Conservation (phyloP, 2,113 vertebrate genomes). For the Athene cunicularia region DNA sequence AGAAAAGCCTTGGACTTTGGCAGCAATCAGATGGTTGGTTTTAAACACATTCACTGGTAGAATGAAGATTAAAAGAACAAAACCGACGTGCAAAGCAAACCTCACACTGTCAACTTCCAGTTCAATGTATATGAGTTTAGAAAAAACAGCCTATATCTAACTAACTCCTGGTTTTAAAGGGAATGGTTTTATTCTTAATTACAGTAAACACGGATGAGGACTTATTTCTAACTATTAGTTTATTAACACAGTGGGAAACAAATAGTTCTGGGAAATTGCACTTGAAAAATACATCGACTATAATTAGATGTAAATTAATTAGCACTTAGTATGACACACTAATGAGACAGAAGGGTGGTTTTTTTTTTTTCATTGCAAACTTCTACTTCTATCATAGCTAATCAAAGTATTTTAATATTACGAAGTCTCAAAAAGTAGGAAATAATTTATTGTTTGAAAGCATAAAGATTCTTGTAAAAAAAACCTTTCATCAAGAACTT, state of each 20-base stretch:
- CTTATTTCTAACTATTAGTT: conserved; percentile 63
- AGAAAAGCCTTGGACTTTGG: not conserved
- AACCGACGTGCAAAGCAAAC: not conserved
- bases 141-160: conserved; percentile 48
- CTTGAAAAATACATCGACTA: conserved; percentile 57
- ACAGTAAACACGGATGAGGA: conserved; percentile 58
- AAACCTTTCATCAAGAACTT: conserved; percentile 54
- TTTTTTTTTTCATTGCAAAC: conserved; percentile 62
- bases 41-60: conserved; percentile 13
- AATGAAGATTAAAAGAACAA: not conserved
- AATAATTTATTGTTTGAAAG: conserved; percentile 78
- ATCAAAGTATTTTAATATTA: conserved; percentile 67
- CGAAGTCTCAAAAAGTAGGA: conserved; percentile 77
- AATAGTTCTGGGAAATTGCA: conserved; percentile 39
- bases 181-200: conserved; percentile 61
- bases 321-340: conserved; percentile 64
- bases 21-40: not conserved
- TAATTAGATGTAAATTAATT: conserved; percentile 57
- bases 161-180: conserved; percentile 48
- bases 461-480: conserved; percentile 71
- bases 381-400: conserved; percentile 68
- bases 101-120: conserved; percentile 2
- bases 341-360: conserved; percentile 50
- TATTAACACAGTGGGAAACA: conserved; percentile 58
- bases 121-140: conserved; percentile 41